phyloP scores from a whole-genome alignment of 2,113 vertebrate genomes.

The Chionomys nivalis region DNA sequence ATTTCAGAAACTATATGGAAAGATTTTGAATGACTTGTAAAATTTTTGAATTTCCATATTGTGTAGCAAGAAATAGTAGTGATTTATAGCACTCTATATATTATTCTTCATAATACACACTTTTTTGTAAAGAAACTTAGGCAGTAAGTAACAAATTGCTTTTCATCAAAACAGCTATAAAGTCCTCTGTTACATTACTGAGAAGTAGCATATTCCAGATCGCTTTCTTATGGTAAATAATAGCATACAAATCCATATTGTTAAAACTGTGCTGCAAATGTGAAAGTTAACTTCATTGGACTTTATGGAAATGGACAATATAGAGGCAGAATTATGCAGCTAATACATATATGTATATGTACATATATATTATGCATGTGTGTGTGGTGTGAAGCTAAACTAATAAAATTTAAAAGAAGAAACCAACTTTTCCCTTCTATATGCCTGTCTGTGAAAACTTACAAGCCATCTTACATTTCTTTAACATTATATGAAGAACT shows the following conservation, averaged over 20 bases:
- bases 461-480: background rate
- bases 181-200: background rate
- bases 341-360: too few species aligned
- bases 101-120: background rate
- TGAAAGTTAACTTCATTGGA: background rate
- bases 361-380: background rate
- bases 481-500: background rate
- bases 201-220: background rate
- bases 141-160: background rate
- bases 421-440: background rate
- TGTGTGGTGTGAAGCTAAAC: background rate
- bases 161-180: background rate
- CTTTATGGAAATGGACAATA: background rate
- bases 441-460: background rate
- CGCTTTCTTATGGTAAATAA: background rate
- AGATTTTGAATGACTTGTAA: background rate
- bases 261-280: background rate
- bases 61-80: background rate
- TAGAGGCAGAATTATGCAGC: background rate
- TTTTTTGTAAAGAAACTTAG: background rate
- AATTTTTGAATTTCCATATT: background rate
- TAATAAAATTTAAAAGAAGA: background rate
- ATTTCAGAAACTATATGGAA: background rate
- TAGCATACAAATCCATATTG: background rate
- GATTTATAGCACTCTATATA: background rate